Base-by-base conservation (phyloP, 2,797 vertebrate genomes). In the Gastrophryne carolinensis region DNA sequence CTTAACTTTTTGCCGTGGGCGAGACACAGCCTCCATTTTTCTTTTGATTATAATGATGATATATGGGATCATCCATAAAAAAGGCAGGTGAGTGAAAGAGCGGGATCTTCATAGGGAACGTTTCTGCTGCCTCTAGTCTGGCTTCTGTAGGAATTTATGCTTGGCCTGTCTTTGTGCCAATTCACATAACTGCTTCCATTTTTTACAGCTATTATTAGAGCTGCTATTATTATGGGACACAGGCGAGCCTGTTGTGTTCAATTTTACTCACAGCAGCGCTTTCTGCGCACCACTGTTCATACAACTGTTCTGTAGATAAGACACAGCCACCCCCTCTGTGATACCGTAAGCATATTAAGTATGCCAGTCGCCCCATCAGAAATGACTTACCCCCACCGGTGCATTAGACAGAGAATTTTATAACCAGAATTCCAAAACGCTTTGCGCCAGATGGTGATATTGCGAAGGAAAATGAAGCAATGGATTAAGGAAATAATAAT, bases 401-500 rank as follows among this genome's bases (percentile, higher is more conserved):
- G n/a, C 39, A 24, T 30, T 30, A 24, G 6, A 37, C 15, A 37
- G 12, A 3, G 5, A 34, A 53, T 24, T 3, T 58, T 58, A 61
- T 29, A 12, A 17, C 29, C 39, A 26, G 23, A 39, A 61, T 52
- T 32, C 15, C 1, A 75, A 23, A 66, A 58, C 34, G 29, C 23
- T 34, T 57, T 65, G 41, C 44, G 52, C 11, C 73, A 75, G 73
- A 75, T 75, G 64, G 54, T 29, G 56, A 23, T 29, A 61, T 53
- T 61, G 64, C 9, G 64, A 60, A 56, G 24, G 67, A 44, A 47
- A n/a, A 39, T 23, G 6, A 47, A 41, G 41, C 68, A 68, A 75
- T 68, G 34, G 41, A 50, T 75, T 68, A 75, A 37, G 53, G 24
- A 68, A 68, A 53, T 75, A 73, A 73, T 65, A 68, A 75, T 68